Conservation (phyloP, 2,797 vertebrate genomes). For the Mallotus villosus region DNA sequence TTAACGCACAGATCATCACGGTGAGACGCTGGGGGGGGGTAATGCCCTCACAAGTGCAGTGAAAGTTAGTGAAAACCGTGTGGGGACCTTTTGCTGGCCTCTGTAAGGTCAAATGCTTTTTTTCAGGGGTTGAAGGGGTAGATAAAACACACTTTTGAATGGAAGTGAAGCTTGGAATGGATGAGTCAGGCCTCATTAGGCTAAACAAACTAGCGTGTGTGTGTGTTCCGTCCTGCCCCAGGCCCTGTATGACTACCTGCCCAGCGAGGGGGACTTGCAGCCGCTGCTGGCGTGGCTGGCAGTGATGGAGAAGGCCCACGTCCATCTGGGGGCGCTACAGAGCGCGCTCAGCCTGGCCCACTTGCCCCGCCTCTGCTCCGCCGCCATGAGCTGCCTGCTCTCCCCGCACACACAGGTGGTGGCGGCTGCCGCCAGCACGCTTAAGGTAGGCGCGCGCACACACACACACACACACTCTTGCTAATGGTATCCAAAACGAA, state of each 20-base stretch:
- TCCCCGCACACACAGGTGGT: slow-evolving; percentile 88
- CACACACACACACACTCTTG: not conserved
- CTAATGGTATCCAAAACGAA: not conserved
- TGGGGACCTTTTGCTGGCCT: too few species aligned
- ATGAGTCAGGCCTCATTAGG: not conserved
- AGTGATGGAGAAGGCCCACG: slow-evolving; percentile 93
- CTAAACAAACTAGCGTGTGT: not conserved
- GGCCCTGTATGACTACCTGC: slow-evolving; percentile 95
- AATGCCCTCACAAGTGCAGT: too few species aligned
- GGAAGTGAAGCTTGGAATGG: too few species aligned
- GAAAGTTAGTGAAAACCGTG: too few species aligned
- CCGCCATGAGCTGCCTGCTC: slow-evolving; percentile 82
- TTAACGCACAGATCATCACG: slow-evolving; percentile 92
- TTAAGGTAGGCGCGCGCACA: slow-evolving; percentile 84
- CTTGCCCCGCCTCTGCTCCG: slow-evolving; percentile 88
- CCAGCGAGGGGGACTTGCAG: slow-evolving; percentile 91
- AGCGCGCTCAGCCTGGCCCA: slow-evolving; percentile 88
- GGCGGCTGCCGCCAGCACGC: slow-evolving; percentile 74
- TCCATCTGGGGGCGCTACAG: slow-evolving; percentile 87
- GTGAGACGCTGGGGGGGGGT: slow-evolving; percentile 67
- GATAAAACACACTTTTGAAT: too few species aligned
- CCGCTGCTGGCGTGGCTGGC: slow-evolving; percentile 90
- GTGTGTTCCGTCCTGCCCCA: slow-evolving; percentile 47
- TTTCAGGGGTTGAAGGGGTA: too few species aligned
- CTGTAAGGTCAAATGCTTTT: too few species aligned